These are phyloP conservation scores for Parauchenoglanis ngamensis DNA, from an alignment of 2,797 vertebrate genomes.

Conservation along the genomic window DNA sequence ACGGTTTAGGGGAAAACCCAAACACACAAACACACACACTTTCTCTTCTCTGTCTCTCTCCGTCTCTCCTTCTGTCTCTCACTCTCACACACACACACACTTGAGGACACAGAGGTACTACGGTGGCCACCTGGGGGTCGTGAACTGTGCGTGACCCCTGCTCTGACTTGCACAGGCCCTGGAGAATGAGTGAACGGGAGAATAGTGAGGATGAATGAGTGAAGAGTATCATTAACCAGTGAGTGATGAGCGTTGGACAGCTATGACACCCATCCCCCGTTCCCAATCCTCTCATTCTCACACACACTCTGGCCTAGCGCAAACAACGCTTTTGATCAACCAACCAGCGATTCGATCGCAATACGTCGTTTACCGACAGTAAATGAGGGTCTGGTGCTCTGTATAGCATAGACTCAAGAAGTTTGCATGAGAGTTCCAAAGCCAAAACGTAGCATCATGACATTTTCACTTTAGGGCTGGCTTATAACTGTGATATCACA, in stretches of 20 bases:
- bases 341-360: not conserved
- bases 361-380: not conserved
- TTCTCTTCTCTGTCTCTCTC: not conserved
- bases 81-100: conserved; percentile 30
- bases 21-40: conserved; percentile 24
- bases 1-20: conserved; percentile 43
- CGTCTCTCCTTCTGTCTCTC: not conserved
- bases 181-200: conserved; percentile 62
- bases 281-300: conserved; percentile 59
- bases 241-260: conserved; percentile 99
- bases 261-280: conserved; percentile 87
- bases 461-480: not conserved
- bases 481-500: not conserved
- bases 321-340: not conserved
- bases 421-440: not conserved
- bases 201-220: conserved; percentile 76
- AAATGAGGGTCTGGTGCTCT: not conserved
- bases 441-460: not conserved
- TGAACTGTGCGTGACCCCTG: conserved; percentile 95
- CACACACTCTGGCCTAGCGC: conserved; percentile 32
- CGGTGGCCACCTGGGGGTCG: conserved; percentile 92
- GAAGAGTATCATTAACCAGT: conserved; percentile 98
- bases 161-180: conserved; percentile 87
- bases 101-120: conserved; percentile 58
- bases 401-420: not conserved